phyloP scores from a whole-genome alignment of 2,797 vertebrate species.

The Neostethus bicornis region DNA sequence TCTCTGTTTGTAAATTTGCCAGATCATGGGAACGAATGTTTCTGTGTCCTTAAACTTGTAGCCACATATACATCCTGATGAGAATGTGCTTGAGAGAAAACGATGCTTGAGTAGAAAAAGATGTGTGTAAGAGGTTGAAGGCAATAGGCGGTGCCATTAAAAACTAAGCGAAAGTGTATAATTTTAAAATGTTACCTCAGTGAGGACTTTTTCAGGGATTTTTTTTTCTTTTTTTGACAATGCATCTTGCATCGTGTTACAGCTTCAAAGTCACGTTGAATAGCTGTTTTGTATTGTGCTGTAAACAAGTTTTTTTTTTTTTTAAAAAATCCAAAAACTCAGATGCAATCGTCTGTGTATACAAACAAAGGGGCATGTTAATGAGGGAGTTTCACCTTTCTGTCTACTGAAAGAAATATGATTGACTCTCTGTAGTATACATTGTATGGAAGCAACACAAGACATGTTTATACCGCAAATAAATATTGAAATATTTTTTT shows the following conservation, averaged over 20 bases:
- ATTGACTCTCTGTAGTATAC: conserved; percentile 88
- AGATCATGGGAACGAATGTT: conserved; percentile 82
- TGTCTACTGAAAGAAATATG: conserved; percentile 90
- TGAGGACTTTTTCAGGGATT: conserved; percentile 97
- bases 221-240: conserved; percentile 84
- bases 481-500: conserved; percentile 99
- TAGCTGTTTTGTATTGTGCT: conserved; percentile 89
- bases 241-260: conserved; percentile 89
- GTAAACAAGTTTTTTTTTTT: conserved; percentile 82
- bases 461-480: conserved; percentile 99
- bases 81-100: conserved; percentile 56
- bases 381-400: conserved; percentile 87
- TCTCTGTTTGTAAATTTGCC: conserved; percentile 82
- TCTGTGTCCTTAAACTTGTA: conserved; percentile 83
- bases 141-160: conserved; percentile 40
- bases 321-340: no score
- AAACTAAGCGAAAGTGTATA: conserved; percentile 69
- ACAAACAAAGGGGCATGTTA: conserved; percentile 85
- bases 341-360: conserved; percentile 86
- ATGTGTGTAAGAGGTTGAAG: conserved; percentile 29
- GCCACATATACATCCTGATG: conserved; percentile 69
- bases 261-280: conserved; percentile 86
- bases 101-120: conserved; percentile 28
- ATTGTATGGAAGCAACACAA: conserved; percentile 89
- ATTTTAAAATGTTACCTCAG: conserved; percentile 91